A percentile compares a stretch with the other conserved stretches of the same genome.
These are phyloP conservation scores for Campoletis raptor DNA, from an alignment of 2,888 invertebrate genomes.

Conservation along the genomic window DNA sequence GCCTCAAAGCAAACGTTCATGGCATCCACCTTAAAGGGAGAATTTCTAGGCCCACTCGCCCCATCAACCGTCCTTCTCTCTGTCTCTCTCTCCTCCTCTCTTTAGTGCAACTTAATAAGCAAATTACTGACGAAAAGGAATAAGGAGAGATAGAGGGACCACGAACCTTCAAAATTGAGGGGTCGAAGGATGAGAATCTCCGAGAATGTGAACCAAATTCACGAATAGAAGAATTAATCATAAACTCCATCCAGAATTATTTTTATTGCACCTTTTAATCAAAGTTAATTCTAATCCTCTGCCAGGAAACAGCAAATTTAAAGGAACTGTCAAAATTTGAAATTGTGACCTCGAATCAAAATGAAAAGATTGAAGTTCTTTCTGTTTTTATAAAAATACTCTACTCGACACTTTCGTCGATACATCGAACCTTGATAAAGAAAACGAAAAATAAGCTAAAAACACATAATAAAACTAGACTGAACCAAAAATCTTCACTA, in stretches of 20 bases:
- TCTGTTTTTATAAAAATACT: too few species aligned
- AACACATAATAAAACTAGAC: too few species aligned
- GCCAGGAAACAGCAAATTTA: too few species aligned
- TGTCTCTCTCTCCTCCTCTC: slow-evolving; percentile 37
- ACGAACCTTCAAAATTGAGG: slow-evolving; percentile 31
- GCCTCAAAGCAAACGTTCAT: slow-evolving; percentile 83
- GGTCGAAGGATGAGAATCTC: slow-evolving; percentile 42
- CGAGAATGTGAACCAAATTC: background rate
- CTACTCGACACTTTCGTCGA: too few species aligned
- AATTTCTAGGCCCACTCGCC: slow-evolving; percentile 76
- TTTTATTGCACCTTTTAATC: too few species aligned
- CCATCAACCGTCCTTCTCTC: slow-evolving; percentile 37
- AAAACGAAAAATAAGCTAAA: too few species aligned
- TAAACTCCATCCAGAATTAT: background rate
- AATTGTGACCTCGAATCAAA: too few species aligned
- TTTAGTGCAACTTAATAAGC: slow-evolving; percentile 84
- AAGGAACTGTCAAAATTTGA: too few species aligned
- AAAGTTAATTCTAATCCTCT: too few species aligned
- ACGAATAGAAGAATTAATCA: slow-evolving; percentile 4
- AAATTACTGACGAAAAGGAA: slow-evolving; percentile 79
- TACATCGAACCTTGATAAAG: too few species aligned
- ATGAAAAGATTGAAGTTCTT: too few species aligned
- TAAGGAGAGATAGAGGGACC: slow-evolving; percentile 36
- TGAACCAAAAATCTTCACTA: too few species aligned
- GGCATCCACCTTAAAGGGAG: slow-evolving; percentile 80